These are phyloP conservation scores for Varecia variegata DNA, from an alignment of 2,797 vertebrate species.

Conservation along the genomic window DNA sequence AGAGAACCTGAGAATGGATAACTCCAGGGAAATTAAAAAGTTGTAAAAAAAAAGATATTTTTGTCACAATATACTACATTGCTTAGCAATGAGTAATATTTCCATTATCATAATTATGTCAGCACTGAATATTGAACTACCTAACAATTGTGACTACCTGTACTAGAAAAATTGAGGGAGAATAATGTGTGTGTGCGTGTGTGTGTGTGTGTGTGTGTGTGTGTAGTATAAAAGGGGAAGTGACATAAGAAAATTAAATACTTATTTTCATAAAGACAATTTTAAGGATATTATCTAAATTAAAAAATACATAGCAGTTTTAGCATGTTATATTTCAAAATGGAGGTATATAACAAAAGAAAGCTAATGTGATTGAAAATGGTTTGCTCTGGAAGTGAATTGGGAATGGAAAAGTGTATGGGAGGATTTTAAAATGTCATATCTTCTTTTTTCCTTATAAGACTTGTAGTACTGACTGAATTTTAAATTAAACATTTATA, in stretches of 20 bases:
- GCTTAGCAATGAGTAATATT: not conserved
- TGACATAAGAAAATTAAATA: not conserved
- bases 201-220: accelerated
- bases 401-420: not conserved
- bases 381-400: not conserved
- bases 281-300: not conserved
- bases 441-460: not conserved
- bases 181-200: not conserved
- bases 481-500: not conserved
- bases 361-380: not conserved
- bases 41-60: not conserved
- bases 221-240: too few species aligned
- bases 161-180: not conserved
- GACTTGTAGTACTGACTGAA: not conserved
- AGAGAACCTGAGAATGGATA: not conserved
- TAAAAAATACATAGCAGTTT: not conserved
- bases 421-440: not conserved
- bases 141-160: not conserved
- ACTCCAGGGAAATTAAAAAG: conserved; percentile 8
- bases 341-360: not conserved
- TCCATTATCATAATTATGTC: not conserved
- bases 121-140: not conserved
- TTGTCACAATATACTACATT: not conserved
- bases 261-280: not conserved
- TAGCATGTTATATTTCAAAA: not conserved